These are phyloP conservation scores for Clarias fuscus DNA, from an alignment of 2,797 vertebrate genomes.

Conservation along the genomic window DNA sequence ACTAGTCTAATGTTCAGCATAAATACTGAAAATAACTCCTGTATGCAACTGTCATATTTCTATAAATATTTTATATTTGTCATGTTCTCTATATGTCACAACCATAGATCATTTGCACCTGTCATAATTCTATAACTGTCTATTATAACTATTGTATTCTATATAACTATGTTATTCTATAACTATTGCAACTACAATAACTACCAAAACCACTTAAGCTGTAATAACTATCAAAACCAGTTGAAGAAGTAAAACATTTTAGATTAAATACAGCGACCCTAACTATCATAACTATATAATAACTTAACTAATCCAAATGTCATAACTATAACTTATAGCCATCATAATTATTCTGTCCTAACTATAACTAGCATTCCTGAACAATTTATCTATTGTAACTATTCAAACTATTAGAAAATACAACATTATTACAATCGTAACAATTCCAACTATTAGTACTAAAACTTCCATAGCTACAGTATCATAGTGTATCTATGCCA, in stretches of 20 bases:
- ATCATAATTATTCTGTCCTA: neutral
- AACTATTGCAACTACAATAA: neutral
- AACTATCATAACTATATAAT: neutral
- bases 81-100: too few relatives aligned
- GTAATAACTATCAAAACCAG: neutral
- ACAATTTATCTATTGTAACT: neutral
- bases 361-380: neutral
- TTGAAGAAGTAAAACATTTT: too few relatives aligned
- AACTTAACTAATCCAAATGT: neutral
- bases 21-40: neutral
- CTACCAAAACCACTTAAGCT: neutral
- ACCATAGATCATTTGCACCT: neutral
- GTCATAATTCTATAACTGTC: neutral
- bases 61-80: too few relatives aligned
- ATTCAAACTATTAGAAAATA: too few relatives aligned
- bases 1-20: neutral
- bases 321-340: neutral
- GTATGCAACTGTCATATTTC: neutral
- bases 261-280: neutral
- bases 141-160: neutral
- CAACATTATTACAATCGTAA: neutral
- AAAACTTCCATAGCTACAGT: neutral
- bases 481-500: neutral
- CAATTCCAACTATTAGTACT: neutral
- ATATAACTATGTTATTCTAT: neutral